These are phyloP conservation scores for Hydrochoerus hydrochaeris DNA, from an alignment of 2,113 vertebrate genomes.

Conservation along the genomic window DNA sequence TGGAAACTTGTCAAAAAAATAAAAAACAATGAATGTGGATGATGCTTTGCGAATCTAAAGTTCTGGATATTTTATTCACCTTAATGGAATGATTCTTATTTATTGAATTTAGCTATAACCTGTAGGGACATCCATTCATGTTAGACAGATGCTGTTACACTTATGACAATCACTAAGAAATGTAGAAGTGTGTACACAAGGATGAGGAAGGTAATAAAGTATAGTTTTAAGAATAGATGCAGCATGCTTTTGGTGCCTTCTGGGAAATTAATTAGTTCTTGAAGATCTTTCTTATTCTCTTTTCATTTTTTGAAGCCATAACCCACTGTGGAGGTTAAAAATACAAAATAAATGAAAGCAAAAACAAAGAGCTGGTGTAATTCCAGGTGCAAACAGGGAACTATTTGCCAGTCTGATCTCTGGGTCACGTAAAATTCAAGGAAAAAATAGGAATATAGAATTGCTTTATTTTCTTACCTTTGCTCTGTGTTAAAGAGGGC, in stretches of 20 bases:
- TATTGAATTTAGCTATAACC: not conserved
- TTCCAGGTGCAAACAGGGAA: not conserved
- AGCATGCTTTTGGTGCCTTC: not conserved
- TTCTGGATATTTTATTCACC: not conserved
- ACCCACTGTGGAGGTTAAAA: not conserved
- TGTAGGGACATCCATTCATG: not conserved
- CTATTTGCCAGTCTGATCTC: not conserved
- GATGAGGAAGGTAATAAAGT: not conserved
- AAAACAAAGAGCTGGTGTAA: not conserved
- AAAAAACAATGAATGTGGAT: not conserved
- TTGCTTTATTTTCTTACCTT: slow-evolving; percentile 85
- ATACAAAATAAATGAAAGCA: slow-evolving; percentile 4
- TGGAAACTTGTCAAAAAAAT: not conserved
- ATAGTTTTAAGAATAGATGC: slow-evolving; percentile 9
- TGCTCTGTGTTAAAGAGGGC: slow-evolving; percentile 93
- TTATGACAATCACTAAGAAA: not conserved
- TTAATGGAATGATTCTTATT: not conserved
- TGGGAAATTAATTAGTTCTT: not conserved
- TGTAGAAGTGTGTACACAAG: not conserved
- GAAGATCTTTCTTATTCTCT: not conserved
- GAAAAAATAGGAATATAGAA: not conserved
- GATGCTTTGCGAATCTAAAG: not conserved
- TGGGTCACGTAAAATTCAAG: not conserved
- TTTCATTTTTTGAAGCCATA: slow-evolving; percentile 33
- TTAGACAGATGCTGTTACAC: not conserved